Evolutionary conservation across 2,888 invertebrate species (phyloP), one percentile per base, ranked within the genome.

Genomic region (Caenorhabditis sp.): DNA sequence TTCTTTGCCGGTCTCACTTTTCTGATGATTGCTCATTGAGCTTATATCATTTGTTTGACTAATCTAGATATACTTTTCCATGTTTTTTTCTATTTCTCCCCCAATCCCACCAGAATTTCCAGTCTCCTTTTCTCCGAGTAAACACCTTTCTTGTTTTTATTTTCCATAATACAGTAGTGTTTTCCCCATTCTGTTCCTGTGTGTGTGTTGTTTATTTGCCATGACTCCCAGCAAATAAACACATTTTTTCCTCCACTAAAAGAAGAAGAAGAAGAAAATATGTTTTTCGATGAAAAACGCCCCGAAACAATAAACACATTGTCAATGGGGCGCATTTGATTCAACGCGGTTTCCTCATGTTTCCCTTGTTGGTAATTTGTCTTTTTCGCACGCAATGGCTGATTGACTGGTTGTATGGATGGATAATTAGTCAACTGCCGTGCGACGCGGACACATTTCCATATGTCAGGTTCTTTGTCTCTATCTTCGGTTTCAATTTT

Each of bases 381-480:
- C 43, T 43, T 43, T 43, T 43, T 43, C 43, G 17, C 43, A 43
- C 43, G 14, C n/a, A n/a, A n/a, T n/a, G n/a, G n/a, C 43, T 17
- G 43, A 43, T 10, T 31, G 43, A 14, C 17, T 43, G 43, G 43
- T 14, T 10, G 43, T 3, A 43, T 43, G 14, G 43, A 43, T 43
- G 43, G 43, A 43, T 43, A 43, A 43, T 43, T 43, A 43, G 43
- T 43, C 43, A 43, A 43, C 43, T 17, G 43, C 14, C 8, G 17
- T 3, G 17, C 43, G 43, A 43, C 2, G 17, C 5, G 14, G 43
- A 43, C 43, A 43, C 43, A 43, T 43, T 43, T 43, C 43, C 43
- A 43, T 43, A 43, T 52, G 52, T 60, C 60, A 27, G 50, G 49
- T 36, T 57, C 26, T 59, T 26, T 70, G 50, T 26, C n/a, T 67